Conservation (phyloP, 2,888 invertebrate genomes). For the Lithosia quadra region DNA sequence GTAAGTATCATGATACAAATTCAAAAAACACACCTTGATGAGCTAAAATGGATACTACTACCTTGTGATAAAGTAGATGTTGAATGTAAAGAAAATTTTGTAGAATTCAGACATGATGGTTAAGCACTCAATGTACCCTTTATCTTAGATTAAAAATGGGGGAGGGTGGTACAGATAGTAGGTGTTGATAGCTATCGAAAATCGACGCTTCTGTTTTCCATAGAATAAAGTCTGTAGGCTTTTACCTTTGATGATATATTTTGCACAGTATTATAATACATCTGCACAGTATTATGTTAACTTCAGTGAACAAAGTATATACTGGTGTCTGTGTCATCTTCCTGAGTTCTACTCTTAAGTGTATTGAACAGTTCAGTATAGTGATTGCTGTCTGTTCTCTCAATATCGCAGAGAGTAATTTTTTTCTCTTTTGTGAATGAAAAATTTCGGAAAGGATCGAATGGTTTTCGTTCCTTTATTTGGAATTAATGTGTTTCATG, state of each 20-base stretch:
- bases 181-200: slow-evolving; percentile 56
- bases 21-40: slow-evolving; percentile 24
- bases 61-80: slow-evolving; percentile 15
- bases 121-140: slow-evolving; percentile 84
- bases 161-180: slow-evolving; percentile 55
- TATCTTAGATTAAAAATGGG: slow-evolving; percentile 85
- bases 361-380: background rate
- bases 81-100: slow-evolving; percentile 46
- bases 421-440: slow-evolving; percentile 1
- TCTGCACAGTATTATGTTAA: slow-evolving; percentile 5
- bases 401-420: background rate
- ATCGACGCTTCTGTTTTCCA: slow-evolving; percentile 43
- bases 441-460: background rate
- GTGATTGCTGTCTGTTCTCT: background rate
- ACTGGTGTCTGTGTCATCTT: background rate
- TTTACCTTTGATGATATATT: slow-evolving; percentile 31
- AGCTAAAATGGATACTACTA: slow-evolving; percentile 22
- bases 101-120: slow-evolving; percentile 69
- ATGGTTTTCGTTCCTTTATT: background rate
- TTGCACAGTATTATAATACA: no score
- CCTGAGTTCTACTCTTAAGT: background rate
- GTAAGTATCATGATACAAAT: slow-evolving; percentile 52
- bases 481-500: no score
- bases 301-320: slow-evolving; percentile 6
- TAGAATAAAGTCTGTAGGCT: slow-evolving; percentile 37